phyloP scores from a whole-genome alignment of 2,797 vertebrate species.

The Carapus acus region DNA sequence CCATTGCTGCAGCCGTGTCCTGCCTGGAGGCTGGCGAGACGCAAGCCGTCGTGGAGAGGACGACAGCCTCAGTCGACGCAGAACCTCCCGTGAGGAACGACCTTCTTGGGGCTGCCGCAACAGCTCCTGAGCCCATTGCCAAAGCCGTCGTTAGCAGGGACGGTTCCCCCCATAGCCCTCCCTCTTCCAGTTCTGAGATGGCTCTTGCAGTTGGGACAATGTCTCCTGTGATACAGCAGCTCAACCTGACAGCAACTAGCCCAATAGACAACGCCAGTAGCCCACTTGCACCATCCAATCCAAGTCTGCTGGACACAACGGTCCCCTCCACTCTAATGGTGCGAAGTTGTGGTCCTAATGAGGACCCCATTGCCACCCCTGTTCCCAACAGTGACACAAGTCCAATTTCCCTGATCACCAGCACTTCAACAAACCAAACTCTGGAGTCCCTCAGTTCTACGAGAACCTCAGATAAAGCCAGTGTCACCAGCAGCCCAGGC shows the following conservation, averaged over 20 bases:
- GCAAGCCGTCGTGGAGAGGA: neutral
- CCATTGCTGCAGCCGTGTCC: constrained; percentile 28
- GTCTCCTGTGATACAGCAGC: constrained; percentile 42
- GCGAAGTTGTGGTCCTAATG: constrained; percentile 4
- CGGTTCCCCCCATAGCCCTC: constrained; percentile 30
- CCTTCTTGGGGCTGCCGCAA: constrained; percentile 16
- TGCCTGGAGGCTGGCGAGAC: constrained; percentile 31
- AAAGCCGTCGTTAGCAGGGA: constrained; percentile 40
- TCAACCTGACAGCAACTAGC: constrained; percentile 7
- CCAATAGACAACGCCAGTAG: constrained; percentile 30
- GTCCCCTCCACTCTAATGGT: constrained; percentile 22
- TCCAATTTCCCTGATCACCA: constrained; percentile 14
- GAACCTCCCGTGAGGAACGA: constrained; percentile 7
- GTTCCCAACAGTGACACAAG: neutral
- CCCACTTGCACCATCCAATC: constrained; percentile 26
- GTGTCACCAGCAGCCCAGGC: constrained; percentile 27
- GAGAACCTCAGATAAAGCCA: constrained; percentile 35
- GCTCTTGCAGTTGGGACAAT: constrained; percentile 24
- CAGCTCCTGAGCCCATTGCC: constrained; percentile 35
- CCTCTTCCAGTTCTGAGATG: constrained; percentile 35
- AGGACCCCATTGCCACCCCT: neutral
- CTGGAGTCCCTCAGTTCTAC: constrained; percentile 14
- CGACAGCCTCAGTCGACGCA: constrained; percentile 8
- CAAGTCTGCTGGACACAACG: constrained; percentile 5
- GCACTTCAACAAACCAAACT: constrained; percentile 7